Conservation (phyloP, 2,113 vertebrate genomes). For the Oreochromis aureus region DNA sequence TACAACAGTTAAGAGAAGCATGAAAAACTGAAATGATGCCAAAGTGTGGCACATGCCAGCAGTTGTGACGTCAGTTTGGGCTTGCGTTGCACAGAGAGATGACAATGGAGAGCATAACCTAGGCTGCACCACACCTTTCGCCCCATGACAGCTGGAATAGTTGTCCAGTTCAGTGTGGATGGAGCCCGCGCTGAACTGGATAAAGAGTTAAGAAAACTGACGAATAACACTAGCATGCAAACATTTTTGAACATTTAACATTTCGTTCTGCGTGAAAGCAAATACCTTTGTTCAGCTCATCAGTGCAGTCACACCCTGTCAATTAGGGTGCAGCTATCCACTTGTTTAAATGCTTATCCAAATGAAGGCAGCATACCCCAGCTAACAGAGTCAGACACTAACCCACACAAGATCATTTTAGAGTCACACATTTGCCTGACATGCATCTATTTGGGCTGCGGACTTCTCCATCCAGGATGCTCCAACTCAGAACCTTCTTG, state of each 20-base stretch:
- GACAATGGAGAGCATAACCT: not conserved
- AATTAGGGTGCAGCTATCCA: not conserved
- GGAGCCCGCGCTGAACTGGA: not conserved
- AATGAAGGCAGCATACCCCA: not conserved
- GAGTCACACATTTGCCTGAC: not conserved
- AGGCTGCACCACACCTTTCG: fast-evolving
- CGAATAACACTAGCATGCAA: not conserved
- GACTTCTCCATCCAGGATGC: not conserved
- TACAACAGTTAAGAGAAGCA: not conserved
- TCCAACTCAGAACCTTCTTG: not conserved
- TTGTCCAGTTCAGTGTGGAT: not conserved
- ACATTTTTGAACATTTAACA: not conserved
- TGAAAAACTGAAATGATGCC: not conserved
- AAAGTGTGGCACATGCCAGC: not conserved
- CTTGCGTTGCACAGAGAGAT: fast-evolving
- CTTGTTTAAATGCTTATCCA: not conserved
- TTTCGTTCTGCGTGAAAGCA: not conserved
- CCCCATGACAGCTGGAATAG: not conserved
- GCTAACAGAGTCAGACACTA: not conserved
- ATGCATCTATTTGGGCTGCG: not conserved
- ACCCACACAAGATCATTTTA: not conserved
- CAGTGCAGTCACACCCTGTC: not conserved
- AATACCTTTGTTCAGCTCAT: not conserved
- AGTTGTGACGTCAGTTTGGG: not conserved
- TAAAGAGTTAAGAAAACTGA: not conserved